These are phyloP conservation scores for Nyctibius bracteatus DNA, from an alignment of 2,113 vertebrate genomes.

Conservation along the genomic window DNA sequence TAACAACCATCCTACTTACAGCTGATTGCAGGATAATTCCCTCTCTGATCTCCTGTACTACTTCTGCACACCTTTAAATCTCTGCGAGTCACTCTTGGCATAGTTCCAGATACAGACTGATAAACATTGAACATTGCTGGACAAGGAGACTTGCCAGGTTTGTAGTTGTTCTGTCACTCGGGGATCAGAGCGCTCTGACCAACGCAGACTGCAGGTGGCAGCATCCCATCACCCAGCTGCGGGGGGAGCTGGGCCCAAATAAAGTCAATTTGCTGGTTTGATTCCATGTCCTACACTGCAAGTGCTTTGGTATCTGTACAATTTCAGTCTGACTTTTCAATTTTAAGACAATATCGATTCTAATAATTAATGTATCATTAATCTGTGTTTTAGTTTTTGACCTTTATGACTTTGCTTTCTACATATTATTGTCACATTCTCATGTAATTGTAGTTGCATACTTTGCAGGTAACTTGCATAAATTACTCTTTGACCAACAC, in stretches of 20 bases:
- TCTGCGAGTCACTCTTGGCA: background rate
- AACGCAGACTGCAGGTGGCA: slow-evolving; percentile 36
- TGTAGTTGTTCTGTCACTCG: rapidly evolving
- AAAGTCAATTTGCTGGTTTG: rapidly evolving
- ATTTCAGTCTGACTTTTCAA: background rate
- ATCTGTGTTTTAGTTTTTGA: background rate
- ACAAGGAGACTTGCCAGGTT: background rate
- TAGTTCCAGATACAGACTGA: background rate
- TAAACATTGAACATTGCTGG: background rate
- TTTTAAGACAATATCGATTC: background rate
- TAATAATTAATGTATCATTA: background rate
- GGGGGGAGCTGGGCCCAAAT: background rate
- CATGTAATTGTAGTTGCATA: background rate
- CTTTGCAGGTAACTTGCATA: background rate
- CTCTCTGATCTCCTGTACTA: background rate
- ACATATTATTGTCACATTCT: background rate
- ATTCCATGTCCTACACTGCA: background rate
- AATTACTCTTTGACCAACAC: background rate
- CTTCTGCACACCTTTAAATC: background rate
- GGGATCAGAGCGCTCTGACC: background rate
- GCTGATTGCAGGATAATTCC: background rate
- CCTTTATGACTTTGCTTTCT: background rate
- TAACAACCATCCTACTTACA: background rate
- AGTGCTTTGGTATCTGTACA: rapidly evolving
- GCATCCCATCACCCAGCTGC: background rate